phyloP scores from a whole-genome alignment of 2,797 vertebrate genomes.

The Coluber constrictor region DNA sequence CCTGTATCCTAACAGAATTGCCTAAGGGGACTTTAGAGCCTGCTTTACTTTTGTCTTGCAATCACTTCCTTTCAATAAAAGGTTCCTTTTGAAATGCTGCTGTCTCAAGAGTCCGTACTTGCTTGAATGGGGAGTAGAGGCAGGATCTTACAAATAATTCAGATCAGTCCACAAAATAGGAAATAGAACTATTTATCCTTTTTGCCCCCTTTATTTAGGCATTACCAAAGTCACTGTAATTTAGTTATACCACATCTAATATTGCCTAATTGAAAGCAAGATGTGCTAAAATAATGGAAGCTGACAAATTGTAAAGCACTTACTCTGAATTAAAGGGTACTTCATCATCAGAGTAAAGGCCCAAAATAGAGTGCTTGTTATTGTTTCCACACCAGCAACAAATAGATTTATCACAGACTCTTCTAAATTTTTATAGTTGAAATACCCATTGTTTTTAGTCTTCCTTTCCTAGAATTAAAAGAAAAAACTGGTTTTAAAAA shows the following conservation, averaged over 20 bases:
- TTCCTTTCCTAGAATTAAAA: constrained; percentile 4
- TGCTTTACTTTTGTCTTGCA: no score
- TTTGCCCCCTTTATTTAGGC: not conserved
- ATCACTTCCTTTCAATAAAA: no score
- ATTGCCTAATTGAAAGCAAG: not conserved
- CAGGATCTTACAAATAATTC: not conserved
- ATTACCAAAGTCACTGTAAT: not conserved
- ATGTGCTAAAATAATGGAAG: not conserved
- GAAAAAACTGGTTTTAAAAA: not conserved
- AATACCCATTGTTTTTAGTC: not conserved
- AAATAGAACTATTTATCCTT: not conserved
- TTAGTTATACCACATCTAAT: not conserved
- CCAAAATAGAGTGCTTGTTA: constrained; percentile 59
- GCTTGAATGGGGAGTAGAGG: no score
- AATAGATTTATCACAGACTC: constrained; percentile 42
- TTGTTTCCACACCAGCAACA: constrained; percentile 58
- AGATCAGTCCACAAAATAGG: not conserved
- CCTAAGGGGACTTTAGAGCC: no score
- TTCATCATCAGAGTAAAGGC: constrained; percentile 61
- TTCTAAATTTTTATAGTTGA: constrained; percentile 40
- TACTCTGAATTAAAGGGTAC: constrained; percentile 61
- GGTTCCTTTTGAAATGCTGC: no score
- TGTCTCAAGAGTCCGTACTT: no score
- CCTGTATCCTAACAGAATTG: no score
- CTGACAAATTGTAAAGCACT: constrained; percentile 9